Base-by-base conservation (phyloP, 1,140 invertebrate species). In the Drosophila novamexicana region DNA sequence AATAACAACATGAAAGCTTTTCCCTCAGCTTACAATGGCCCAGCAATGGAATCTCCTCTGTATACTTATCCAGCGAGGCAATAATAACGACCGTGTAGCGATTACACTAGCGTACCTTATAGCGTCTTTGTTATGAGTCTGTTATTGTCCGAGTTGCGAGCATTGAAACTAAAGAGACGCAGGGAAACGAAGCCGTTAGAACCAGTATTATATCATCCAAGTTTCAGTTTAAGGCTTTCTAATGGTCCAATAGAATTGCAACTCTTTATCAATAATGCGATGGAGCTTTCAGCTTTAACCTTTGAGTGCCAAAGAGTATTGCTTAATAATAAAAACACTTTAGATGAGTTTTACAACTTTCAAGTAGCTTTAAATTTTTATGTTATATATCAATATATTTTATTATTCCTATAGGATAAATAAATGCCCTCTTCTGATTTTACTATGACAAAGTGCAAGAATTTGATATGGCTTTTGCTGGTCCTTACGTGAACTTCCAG, bases 11-110 rank as follows among this genome's bases (percentile, higher is more conserved):
- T 86, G 83, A 86, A 88, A 89, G 83, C 83, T 89, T 88, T 77
- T 83, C 84, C 52, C 74, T 56, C 67, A 76, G 72, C 45, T 32
- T 42, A 56, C 66, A 75, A 49, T 71, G 47, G 50, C 49, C 47
- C 22, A 58, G 62, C 65, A 49, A 49, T 68, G 65, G 44, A 40
- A 62, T 57, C 61, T 45, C 32, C 37, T 32, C 63, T 52, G 83
- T 82, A 76, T 83, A 83, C 68, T 83, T 86, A 88, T 79, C 76
- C 75, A 40, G 84, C 76, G 72, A 88, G 83, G 83, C 83, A 88
- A 86, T 83, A 79, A 86, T 88, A 89, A 86, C 83, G 83, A 89
- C 83, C 83, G 74, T 83, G 84, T 88, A 79, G 83, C 84, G 79
- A 86, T 86, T 86, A 86, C 83, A 86, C 84, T 88, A 70, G 84